Base-by-base conservation (phyloP, 1,140 invertebrate genomes). In the Heliconius hermathena region DNA sequence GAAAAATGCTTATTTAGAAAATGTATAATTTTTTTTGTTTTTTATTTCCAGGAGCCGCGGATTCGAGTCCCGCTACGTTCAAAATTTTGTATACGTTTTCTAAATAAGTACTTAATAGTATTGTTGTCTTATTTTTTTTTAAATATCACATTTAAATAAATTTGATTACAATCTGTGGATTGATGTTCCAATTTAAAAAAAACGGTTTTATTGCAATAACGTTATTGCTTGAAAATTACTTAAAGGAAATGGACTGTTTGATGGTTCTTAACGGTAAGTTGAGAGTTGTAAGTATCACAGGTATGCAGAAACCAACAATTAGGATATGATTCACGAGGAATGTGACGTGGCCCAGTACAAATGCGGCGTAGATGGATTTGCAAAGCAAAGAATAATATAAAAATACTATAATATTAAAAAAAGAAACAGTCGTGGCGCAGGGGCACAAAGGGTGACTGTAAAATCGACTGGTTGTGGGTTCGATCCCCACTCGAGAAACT, bases 301-400 rank as follows among this genome's bases (percentile, higher is more conserved):
- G 83, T 91, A 90, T 87, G 79, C 79, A 82, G 89, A 90, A 90
- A 85, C 84, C 83, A 54, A 70, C 75, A 88, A 87, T 88, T 85
- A 83, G 83, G 82, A 81, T 84, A 81, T 93, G 89, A 93, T 87
- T 93, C 90, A 93, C 83, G 84, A 57, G 81, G 80, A 79, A 82
- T 79, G 80, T 79, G 70, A 78, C 66, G 71, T n/a, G 60, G 66
- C 73, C 60, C 41, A 79, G 81, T 83, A 83, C 81, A 80, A 87
- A 83, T 81, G 78, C 70, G 85, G 78, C 78, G 71, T 82, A 81
- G 84, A 81, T 60, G 81, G 85, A 84, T 41, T 41, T 72, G 18
- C 54, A 3, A 16, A 38, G 18, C 54, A 3, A 16, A 38, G 13
- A 72, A 41, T 66, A 13, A 4, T 60, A 66, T 16, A 66, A 29